phyloP scores from a whole-genome alignment of 2,888 invertebrate species.

The Lumbricus terrestris region DNA sequence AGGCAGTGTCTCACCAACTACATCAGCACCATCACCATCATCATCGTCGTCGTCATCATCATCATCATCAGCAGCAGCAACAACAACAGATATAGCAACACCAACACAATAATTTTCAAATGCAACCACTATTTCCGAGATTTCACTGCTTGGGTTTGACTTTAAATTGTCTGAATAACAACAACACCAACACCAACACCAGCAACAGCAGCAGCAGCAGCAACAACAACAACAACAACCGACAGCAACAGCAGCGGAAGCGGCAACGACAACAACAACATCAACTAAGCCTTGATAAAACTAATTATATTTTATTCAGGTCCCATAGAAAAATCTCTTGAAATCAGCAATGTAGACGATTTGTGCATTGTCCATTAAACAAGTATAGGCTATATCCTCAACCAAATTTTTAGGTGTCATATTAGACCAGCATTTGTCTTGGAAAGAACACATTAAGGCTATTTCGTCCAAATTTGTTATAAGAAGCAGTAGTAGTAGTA shows the following conservation, averaged over 20 bases:
- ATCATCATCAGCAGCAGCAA: slow-evolving; percentile 8
- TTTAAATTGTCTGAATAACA: background rate
- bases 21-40: slow-evolving; percentile 17
- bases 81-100: background rate
- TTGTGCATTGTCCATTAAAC: too few relatives aligned
- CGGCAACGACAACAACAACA: background rate
- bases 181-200: background rate
- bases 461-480: too few relatives aligned
- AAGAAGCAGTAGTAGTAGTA: background rate
- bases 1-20: background rate
- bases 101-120: background rate
- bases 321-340: too few relatives aligned
- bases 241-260: background rate
- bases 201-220: background rate
- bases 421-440: too few relatives aligned
- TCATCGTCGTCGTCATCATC: slow-evolving; percentile 22
- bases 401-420: too few relatives aligned
- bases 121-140: background rate
- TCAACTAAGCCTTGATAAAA: too few relatives aligned
- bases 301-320: too few relatives aligned
- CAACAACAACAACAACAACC: background rate
- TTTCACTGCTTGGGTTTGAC: background rate
- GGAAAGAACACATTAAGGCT: too few relatives aligned
- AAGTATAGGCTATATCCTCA: too few relatives aligned
- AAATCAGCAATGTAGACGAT: too few relatives aligned